Percentiles rank a stretch among this genome's conserved stretches.
Evolutionary conservation across 1,140 invertebrate genomes (phyloP).

Genomic region (Drosophila paulistorum): DNA sequence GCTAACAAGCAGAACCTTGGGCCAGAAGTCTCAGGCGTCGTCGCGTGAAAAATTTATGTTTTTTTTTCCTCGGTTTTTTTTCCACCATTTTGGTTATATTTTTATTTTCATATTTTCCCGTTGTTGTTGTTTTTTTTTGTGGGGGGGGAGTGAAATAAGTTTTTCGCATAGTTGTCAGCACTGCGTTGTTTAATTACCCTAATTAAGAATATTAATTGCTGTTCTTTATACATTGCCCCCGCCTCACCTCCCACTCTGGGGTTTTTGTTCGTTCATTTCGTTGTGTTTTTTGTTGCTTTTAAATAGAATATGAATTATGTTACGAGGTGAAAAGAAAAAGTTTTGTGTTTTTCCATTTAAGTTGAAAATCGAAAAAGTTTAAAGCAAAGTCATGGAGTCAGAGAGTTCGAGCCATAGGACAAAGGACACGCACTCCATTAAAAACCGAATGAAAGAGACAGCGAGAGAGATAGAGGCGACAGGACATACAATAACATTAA

Average conservation of each 20-base stretch:
- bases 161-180: constrained; percentile 81
- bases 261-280: background rate
- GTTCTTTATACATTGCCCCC: background rate
- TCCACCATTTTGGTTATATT: constrained; percentile 36
- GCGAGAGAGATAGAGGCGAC: constrained; percentile 46
- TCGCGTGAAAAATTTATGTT: constrained; percentile 75
- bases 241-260: constrained; percentile 10
- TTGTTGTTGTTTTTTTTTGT: constrained; percentile 1
- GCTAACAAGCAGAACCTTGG: constrained; percentile 73
- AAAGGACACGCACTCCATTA: constrained; percentile 72
- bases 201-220: constrained; percentile 83
- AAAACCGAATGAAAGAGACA: constrained; percentile 44
- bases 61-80: constrained; percentile 57
- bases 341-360: constrained; percentile 64
- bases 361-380: constrained; percentile 79
- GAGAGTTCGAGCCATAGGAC: constrained; percentile 17
- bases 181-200: constrained; percentile 81
- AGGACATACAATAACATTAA: constrained; percentile 61
- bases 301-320: constrained; percentile 77
- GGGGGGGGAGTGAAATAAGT: constrained; percentile 26
- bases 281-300: constrained; percentile 30
- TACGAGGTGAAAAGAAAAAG: constrained; percentile 63
- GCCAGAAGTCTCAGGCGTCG: constrained; percentile 29
- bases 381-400: constrained; percentile 33
- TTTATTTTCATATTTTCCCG: constrained; percentile 21